phyloP scores from a whole-genome alignment of 1,140 invertebrate species.

The Kradibia gibbosae region DNA sequence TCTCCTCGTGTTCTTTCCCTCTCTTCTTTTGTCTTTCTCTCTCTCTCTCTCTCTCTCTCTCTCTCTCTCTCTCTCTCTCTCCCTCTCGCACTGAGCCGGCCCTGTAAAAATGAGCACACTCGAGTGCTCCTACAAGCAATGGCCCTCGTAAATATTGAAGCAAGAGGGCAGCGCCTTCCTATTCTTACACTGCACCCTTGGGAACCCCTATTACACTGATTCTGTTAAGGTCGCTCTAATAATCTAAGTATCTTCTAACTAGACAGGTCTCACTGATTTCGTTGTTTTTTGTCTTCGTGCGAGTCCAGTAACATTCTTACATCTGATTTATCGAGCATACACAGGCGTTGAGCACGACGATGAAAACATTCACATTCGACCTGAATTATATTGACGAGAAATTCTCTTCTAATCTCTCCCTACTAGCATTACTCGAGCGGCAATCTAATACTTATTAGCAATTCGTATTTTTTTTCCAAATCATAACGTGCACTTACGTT shows the following conservation, averaged over 20 bases:
- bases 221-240: slow-evolving; percentile 65
- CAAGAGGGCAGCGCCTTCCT: slow-evolving; percentile 53
- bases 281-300: background rate
- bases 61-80: too few relatives aligned
- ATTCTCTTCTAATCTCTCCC: background rate
- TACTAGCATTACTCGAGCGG: background rate
- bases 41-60: too few relatives aligned
- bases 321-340: background rate
- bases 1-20: too few relatives aligned
- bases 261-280: background rate
- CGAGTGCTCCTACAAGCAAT: slow-evolving; percentile 56
- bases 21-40: too few relatives aligned
- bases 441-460: too few relatives aligned
- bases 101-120: slow-evolving; percentile 64
- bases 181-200: slow-evolving; percentile 62
- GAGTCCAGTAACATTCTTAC: background rate
- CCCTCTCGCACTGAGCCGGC: slow-evolving; percentile 15
- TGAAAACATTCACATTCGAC: background rate
- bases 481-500: too few relatives aligned
- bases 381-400: background rate
- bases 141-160: slow-evolving; percentile 69
- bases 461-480: too few relatives aligned
- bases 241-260: slow-evolving; percentile 66
- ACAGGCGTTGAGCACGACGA: background rate
- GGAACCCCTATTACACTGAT: slow-evolving; percentile 69